A percentile compares a stretch with the other conserved stretches of the same genome.
phyloP scores from a whole-genome alignment of 1,140 invertebrate genomes.

The Homarus americanus region DNA sequence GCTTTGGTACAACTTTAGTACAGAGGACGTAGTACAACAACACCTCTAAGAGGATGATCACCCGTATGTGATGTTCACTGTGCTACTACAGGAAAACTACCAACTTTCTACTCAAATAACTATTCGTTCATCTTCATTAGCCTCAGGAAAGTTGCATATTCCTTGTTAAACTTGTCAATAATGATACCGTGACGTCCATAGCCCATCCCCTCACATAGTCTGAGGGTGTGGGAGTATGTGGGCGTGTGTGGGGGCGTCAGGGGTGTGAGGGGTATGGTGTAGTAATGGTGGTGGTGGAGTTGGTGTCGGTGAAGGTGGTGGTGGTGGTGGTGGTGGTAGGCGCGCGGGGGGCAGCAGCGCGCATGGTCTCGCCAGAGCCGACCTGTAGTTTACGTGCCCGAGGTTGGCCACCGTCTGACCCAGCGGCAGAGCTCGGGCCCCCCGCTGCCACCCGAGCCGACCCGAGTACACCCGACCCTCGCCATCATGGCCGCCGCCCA shows the following conservation, averaged over 20 bases:
- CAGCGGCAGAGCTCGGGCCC: not conserved
- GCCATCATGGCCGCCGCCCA: not conserved
- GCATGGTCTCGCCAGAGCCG: slow-evolving; percentile 41
- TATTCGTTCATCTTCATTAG: slow-evolving; percentile 71
- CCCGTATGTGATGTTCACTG: slow-evolving; percentile 1
- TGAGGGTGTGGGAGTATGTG: not conserved
- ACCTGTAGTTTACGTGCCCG: slow-evolving; percentile 1
- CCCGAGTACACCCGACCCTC: not conserved
- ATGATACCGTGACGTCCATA: slow-evolving; percentile 73
- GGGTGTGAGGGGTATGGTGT: not conserved
- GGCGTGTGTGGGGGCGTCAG: slow-evolving; percentile 20
- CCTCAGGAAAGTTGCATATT: slow-evolving; percentile 69
- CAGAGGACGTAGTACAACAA: not conserved
- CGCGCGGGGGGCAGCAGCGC: slow-evolving; percentile 42
- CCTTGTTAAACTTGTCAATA: slow-evolving; percentile 74
- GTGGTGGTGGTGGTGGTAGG: slow-evolving; percentile 45
- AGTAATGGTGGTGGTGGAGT: slow-evolving; percentile 16
- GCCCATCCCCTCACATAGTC: slow-evolving; percentile 70
- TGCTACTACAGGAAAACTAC: not conserved
- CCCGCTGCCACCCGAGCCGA: not conserved
- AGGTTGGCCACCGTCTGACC: slow-evolving; percentile 48
- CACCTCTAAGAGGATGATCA: slow-evolving; percentile 12
- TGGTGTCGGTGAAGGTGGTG: slow-evolving; percentile 12
- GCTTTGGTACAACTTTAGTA: not conserved
- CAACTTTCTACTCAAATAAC: not conserved